Percentiles rank a stretch among this genome's conserved stretches.
Evolutionary conservation across 2,888 invertebrate genomes (phyloP).

Genomic region (Scaptomyza caliginosa): DNA sequence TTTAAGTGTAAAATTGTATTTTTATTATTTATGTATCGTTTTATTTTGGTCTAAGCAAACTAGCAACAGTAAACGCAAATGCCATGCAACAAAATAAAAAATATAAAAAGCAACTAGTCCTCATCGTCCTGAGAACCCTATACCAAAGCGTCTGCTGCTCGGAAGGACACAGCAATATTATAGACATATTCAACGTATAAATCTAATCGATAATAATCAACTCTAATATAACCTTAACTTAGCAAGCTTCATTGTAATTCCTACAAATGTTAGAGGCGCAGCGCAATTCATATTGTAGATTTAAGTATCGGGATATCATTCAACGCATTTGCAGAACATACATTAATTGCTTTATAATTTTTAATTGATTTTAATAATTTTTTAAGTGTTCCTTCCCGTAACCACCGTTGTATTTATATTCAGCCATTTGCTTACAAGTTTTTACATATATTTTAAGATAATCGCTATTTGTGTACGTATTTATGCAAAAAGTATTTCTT

Average conservation of each 20-base stretch:
- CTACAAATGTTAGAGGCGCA: slow-evolving; percentile 43
- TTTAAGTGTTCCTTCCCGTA: slow-evolving; percentile 29
- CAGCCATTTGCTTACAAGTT: slow-evolving; percentile 37
- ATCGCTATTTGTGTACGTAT: slow-evolving; percentile 43
- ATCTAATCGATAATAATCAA: slow-evolving; percentile 69
- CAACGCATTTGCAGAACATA: slow-evolving; percentile 44
- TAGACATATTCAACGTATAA: slow-evolving; percentile 67
- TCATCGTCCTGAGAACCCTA: slow-evolving; percentile 40
- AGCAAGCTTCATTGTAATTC: slow-evolving; percentile 59
- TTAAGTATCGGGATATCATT: slow-evolving; percentile 52
- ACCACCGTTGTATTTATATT: slow-evolving; percentile 50
- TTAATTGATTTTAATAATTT: slow-evolving; percentile 41
- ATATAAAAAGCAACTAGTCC: slow-evolving; percentile 65
- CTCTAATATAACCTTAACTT: slow-evolving; percentile 65
- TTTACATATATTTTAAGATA: slow-evolving; percentile 35
- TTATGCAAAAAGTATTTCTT: slow-evolving; percentile 49
- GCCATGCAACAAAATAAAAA: slow-evolving; percentile 47
- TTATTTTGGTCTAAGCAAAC: slow-evolving; percentile 70
- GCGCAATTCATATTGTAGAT: slow-evolving; percentile 55
- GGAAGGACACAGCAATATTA: slow-evolving; percentile 67
- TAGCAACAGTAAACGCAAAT: slow-evolving; percentile 71
- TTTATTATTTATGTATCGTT: slow-evolving; percentile 39
- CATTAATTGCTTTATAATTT: slow-evolving; percentile 36
- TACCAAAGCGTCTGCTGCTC: slow-evolving; percentile 76
- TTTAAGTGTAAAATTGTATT: slow-evolving; percentile 37